Conservation (phyloP, 2,888 invertebrate genomes). For the Agriopis leucophaearia region DNA sequence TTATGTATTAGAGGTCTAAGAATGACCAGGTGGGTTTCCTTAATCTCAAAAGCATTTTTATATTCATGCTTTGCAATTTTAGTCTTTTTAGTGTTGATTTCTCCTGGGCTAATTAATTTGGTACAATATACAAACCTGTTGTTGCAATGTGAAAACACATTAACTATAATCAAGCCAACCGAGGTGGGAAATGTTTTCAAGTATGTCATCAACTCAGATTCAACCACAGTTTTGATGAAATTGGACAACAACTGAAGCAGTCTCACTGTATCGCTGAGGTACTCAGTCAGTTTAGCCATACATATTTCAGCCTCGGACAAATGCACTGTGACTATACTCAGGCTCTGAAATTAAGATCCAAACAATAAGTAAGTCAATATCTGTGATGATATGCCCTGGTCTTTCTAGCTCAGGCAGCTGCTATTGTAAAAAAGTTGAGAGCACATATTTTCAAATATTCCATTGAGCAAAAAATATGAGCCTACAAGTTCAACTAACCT, state of each 20-base stretch:
- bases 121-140: slow-evolving; percentile 68
- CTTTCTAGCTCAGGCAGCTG: too few relatives aligned
- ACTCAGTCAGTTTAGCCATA: slow-evolving; percentile 52
- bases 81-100: too few relatives aligned
- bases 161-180: slow-evolving; percentile 69
- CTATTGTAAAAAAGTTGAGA: too few relatives aligned
- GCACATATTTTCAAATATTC: too few relatives aligned
- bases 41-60: too few relatives aligned
- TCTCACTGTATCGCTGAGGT: slow-evolving; percentile 62
- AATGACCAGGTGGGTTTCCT: too few relatives aligned
- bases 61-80: too few relatives aligned
- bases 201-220: slow-evolving; percentile 61
- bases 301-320: slow-evolving; percentile 53
- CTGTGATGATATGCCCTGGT: too few relatives aligned
- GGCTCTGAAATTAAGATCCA: slow-evolving; percentile 60
- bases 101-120: too few relatives aligned
- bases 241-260: slow-evolving; percentile 65
- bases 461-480: too few relatives aligned
- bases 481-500: slow-evolving; percentile 54
- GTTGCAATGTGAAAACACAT: slow-evolving; percentile 81
- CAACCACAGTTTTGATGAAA: slow-evolving; percentile 62
- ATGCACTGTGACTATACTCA: slow-evolving; percentile 56
- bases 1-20: too few relatives aligned
- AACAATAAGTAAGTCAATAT: background rate
- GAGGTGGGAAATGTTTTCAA: slow-evolving; percentile 65